Conservation (phyloP, 2,113 vertebrate species). For the Trogon surrucura region DNA sequence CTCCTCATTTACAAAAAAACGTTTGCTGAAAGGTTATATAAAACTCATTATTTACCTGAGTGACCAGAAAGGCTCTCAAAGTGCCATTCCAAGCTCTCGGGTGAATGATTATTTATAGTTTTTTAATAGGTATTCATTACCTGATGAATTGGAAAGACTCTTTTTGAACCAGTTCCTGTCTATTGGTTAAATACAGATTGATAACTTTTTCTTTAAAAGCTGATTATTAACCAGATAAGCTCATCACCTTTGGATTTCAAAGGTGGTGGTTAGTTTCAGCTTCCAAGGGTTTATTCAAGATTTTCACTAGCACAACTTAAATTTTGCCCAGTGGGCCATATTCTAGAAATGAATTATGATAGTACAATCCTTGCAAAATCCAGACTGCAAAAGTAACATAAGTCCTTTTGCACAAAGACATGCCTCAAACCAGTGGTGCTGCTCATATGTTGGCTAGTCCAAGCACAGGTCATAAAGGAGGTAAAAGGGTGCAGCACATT, state of each 20-base stretch:
- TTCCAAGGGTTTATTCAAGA: slow-evolving; percentile 37
- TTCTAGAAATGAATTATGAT: slow-evolving; percentile 17
- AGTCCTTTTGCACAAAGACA: background rate
- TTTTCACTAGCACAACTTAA: background rate
- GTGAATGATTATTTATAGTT: slow-evolving; percentile 70
- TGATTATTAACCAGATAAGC: slow-evolving; percentile 23
- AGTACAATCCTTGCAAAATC: slow-evolving; percentile 6
- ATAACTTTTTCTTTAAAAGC: slow-evolving; percentile 53
- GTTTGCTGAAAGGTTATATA: slow-evolving; percentile 63
- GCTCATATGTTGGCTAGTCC: background rate
- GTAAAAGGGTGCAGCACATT: background rate
- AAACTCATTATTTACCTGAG: slow-evolving; percentile 71
- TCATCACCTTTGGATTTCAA: slow-evolving; percentile 34
- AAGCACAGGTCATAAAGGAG: background rate
- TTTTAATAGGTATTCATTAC: slow-evolving; percentile 67
- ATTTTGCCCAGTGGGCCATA: slow-evolving; percentile 17
- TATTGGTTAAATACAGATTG: slow-evolving; percentile 33
- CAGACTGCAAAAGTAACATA: background rate
- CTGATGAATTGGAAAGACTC: slow-evolving; percentile 50
- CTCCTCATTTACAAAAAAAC: slow-evolving; percentile 63
- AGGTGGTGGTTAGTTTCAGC: slow-evolving; percentile 34
- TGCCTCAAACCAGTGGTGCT: background rate
- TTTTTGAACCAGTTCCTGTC: slow-evolving; percentile 26
- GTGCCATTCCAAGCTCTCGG: slow-evolving; percentile 57
- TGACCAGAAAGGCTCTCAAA: slow-evolving; percentile 67